A percentile compares a stretch with the other conserved stretches of the same genome.
phyloP scores from a whole-genome alignment of 2,888 invertebrate genomes.

The Dione juno region DNA sequence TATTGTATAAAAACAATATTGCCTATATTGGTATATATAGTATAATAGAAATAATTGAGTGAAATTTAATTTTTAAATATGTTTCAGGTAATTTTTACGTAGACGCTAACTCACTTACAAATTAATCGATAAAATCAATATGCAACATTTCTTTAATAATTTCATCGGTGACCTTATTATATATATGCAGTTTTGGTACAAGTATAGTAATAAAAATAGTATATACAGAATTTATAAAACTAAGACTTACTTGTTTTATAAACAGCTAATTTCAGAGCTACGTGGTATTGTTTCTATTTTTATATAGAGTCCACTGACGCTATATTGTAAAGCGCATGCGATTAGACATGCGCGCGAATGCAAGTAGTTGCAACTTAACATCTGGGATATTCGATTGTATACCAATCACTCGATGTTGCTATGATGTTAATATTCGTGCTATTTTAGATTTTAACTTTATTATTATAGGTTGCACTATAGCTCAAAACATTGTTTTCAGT shows the following conservation, averaged over 20 bases:
- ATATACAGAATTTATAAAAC: not conserved
- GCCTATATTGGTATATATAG: too few species aligned
- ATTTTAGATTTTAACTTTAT: not conserved
- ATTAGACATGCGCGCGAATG: slow-evolving; percentile 39
- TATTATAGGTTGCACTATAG: not conserved
- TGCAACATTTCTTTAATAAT: not conserved
- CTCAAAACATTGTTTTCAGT: not conserved
- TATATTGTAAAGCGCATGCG: slow-evolving; percentile 39
- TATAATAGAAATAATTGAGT: too few species aligned
- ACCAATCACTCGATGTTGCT: slow-evolving; percentile 21
- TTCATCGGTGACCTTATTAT: not conserved
- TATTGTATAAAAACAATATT: too few species aligned
- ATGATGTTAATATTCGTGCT: not conserved
- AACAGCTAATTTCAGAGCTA: slow-evolving; percentile 13
- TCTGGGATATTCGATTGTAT: slow-evolving; percentile 24
- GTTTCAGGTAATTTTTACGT: not conserved
- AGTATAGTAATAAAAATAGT: not conserved
- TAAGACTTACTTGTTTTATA: not conserved
- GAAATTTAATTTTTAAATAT: too few species aligned
- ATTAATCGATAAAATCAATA: not conserved
- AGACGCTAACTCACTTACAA: not conserved
- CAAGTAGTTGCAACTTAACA: slow-evolving; percentile 30
- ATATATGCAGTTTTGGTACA: not conserved
- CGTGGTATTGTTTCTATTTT: slow-evolving; percentile 23
- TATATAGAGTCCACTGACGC: slow-evolving; percentile 27